A percentile compares a stretch with the other conserved stretches of the same genome.
These are phyloP conservation scores for Diplodus sargus DNA, from an alignment of 2,797 vertebrate species.

Conservation along the genomic window DNA sequence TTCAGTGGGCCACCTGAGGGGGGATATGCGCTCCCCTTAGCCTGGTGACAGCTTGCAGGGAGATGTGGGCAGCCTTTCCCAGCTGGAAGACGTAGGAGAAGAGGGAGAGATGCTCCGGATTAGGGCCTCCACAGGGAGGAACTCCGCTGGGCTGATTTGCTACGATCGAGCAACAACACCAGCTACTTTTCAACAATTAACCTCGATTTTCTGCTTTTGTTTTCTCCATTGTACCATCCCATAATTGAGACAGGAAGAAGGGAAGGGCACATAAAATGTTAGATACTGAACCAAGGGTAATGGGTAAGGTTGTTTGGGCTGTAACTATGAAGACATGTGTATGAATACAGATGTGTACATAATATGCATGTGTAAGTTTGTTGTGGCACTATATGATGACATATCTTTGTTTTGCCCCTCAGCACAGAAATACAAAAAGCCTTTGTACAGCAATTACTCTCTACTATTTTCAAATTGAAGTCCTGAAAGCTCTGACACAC, in stretches of 20 bases:
- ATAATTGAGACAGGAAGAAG: background rate
- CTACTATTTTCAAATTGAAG: background rate
- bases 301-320: background rate
- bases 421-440: background rate
- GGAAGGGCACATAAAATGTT: background rate
- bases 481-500: background rate
- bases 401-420: background rate
- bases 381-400: background rate
- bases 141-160: constrained; percentile 39
- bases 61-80: constrained; percentile 61
- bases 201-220: constrained; percentile 14
- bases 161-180: constrained; percentile 20
- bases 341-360: constrained; percentile 7
- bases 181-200: constrained; percentile 25
- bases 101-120: constrained; percentile 50
- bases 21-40: constrained; percentile 50
- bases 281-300: background rate
- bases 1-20: constrained; percentile 67
- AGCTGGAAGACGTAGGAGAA: constrained; percentile 50
- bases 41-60: constrained; percentile 74
- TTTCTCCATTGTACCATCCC: constrained; percentile 13
- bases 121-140: constrained; percentile 56
- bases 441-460: background rate
- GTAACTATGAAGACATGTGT: background rate
- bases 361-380: background rate